These are phyloP conservation scores for Pachycephus smyrnensis DNA, from an alignment of 2,888 invertebrate genomes.

Conservation along the genomic window DNA sequence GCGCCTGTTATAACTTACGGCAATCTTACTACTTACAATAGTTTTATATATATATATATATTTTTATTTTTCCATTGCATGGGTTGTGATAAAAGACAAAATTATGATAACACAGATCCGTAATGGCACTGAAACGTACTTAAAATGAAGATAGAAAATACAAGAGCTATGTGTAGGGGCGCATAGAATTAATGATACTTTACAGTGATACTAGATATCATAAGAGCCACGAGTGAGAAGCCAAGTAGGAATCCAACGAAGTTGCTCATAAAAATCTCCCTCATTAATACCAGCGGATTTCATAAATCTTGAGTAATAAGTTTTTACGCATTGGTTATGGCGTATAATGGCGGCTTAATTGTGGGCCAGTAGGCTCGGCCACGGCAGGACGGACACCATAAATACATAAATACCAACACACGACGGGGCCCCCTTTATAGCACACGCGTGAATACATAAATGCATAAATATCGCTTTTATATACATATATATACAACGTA, in stretches of 20 bases:
- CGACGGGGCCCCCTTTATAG: constrained; percentile 41
- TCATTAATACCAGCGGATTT: constrained; percentile 57
- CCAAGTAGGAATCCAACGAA: constrained; percentile 30
- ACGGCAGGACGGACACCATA: constrained; percentile 31
- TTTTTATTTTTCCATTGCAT: too few species aligned
- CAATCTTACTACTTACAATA: too few species aligned
- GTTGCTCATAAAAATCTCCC: constrained; percentile 43
- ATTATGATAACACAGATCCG: too few species aligned
- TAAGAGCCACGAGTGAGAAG: too few species aligned
- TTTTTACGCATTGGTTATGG: constrained; percentile 56
- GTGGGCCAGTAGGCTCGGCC: constrained; percentile 47
- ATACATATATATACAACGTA: constrained; percentile 17
- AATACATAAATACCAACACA: constrained; percentile 54
- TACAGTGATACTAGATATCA: too few species aligned
- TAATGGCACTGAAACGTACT: too few species aligned
- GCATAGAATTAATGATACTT: too few species aligned
- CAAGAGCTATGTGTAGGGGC: too few species aligned
- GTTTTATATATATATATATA: too few species aligned
- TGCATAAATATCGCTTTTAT: constrained; percentile 52
- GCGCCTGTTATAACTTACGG: too few species aligned
- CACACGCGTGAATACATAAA: constrained; percentile 55
- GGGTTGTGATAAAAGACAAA: too few species aligned
- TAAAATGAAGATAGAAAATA: too few species aligned
- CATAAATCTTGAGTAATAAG: constrained; percentile 60
- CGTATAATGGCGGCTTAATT: constrained; percentile 61